Conservation (phyloP, 2,888 invertebrate genomes). For the Tetrapedia diversipes region DNA sequence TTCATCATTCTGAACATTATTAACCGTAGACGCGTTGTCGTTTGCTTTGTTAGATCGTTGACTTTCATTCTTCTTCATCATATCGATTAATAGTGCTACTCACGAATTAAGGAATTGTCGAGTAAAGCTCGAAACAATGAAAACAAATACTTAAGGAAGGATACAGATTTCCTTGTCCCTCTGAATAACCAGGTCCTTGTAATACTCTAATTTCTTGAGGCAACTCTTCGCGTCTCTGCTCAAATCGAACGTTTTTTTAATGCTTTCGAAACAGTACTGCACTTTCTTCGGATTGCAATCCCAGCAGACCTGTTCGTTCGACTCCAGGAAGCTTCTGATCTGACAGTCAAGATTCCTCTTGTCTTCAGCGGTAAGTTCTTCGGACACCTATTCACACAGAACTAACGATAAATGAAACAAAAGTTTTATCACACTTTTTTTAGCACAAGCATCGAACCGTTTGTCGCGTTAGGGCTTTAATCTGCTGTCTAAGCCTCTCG, state of each 20-base stretch:
- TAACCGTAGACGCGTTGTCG: background rate
- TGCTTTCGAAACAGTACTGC: slow-evolving; percentile 77
- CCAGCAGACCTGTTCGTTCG: slow-evolving; percentile 38
- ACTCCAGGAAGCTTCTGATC: slow-evolving; percentile 31
- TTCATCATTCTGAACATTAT: background rate
- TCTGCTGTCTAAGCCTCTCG: slow-evolving; percentile 78
- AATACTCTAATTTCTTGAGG: slow-evolving; percentile 69
- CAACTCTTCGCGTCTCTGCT: slow-evolving; percentile 42
- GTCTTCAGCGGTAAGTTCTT: slow-evolving; percentile 30
- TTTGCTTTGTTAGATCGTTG: background rate
- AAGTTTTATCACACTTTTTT: too few species aligned
- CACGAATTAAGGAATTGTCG: slow-evolving; percentile 17
- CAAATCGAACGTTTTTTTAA: slow-evolving; percentile 38
- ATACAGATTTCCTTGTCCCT: slow-evolving; percentile 82
- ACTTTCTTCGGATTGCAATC: slow-evolving; percentile 76
- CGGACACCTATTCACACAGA: background rate
- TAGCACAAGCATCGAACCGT: slow-evolving; percentile 1
- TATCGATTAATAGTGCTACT: slow-evolving; percentile 41
- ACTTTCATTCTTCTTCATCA: slow-evolving; percentile 30
- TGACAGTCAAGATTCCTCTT: slow-evolving; percentile 32
- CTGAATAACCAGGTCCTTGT: slow-evolving; percentile 76
- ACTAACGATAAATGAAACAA: too few species aligned
- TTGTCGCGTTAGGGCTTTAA: slow-evolving; percentile 66
- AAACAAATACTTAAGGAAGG: slow-evolving; percentile 67
- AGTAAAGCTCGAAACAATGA: background rate